Percentiles rank a stretch among this genome's conserved stretches.
These are phyloP conservation scores for Tolmerus cingulatus DNA, from an alignment of 2,888 invertebrate genomes.

Conservation along the genomic window DNA sequence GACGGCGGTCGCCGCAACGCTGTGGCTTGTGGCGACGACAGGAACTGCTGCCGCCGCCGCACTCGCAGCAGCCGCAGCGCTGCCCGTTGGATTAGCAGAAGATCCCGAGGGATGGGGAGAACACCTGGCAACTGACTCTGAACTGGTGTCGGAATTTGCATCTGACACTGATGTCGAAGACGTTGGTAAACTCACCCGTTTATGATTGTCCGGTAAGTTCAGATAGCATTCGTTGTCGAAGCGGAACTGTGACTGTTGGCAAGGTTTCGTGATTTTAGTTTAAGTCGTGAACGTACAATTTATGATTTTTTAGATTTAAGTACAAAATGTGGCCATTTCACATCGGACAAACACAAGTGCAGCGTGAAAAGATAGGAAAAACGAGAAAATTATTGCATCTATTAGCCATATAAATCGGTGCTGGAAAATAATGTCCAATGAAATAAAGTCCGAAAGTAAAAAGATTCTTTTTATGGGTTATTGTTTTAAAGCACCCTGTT, in stretches of 20 bases:
- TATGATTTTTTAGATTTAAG: not conserved
- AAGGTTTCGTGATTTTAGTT: not conserved
- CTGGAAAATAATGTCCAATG: not conserved
- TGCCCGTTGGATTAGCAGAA: constrained; percentile 49
- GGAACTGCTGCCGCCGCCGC: constrained; percentile 49
- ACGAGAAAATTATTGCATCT: not conserved
- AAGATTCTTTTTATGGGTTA: too few relatives aligned
- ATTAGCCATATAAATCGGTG: not conserved
- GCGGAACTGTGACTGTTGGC: constrained; percentile 94
- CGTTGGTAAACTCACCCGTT: constrained; percentile 84
- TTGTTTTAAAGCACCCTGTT: too few relatives aligned
- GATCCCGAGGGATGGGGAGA: constrained; percentile 57
- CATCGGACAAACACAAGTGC: constrained; percentile 51
- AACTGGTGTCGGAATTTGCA: constrained; percentile 51
- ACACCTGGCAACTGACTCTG: constrained; percentile 46
- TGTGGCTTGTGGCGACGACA: constrained; percentile 53
- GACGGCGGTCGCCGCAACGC: constrained; percentile 41
- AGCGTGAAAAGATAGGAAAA: constrained; percentile 51
- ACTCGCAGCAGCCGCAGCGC: constrained; percentile 52
- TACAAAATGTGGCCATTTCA: constrained; percentile 39
- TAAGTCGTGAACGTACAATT: not conserved
- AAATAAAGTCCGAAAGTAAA: not conserved
- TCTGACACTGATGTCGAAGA: constrained; percentile 51
- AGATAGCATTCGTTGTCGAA: constrained; percentile 99
- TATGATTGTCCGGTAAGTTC: constrained; percentile 97